Evolutionary conservation across 2,113 vertebrate species (phyloP).

Genomic region (Scartelaos histophorus): DNA sequence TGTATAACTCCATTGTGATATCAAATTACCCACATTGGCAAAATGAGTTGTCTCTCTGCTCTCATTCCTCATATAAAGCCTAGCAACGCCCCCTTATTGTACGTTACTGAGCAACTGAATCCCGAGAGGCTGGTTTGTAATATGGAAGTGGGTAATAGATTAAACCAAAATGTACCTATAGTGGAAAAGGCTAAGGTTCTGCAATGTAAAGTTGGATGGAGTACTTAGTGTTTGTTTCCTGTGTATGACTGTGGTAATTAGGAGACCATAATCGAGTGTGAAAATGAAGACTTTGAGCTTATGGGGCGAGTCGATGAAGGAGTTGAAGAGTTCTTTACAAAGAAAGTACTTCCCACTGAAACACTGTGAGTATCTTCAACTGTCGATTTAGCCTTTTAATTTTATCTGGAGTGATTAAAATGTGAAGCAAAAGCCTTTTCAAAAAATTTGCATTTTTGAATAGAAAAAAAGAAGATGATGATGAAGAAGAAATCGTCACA

Average conservation of each 20-base stretch:
- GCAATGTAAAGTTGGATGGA: conserved; percentile 55
- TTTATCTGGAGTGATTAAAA: neutral
- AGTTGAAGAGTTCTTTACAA: conserved; percentile 92
- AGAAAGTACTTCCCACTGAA: conserved; percentile 84
- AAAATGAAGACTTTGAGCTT: conserved; percentile 85
- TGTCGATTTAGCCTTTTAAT: conserved; percentile 7
- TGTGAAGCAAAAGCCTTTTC: neutral
- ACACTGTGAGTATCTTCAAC: conserved; percentile 79
- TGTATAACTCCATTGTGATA: conserved; percentile 38
- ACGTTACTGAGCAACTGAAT: conserved; percentile 70
- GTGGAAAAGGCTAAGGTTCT: conserved; percentile 54
- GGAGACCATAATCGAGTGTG: conserved; percentile 83
- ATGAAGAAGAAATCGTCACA: conserved; percentile 52
- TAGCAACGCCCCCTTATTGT: conserved; percentile 42
- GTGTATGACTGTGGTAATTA: conserved; percentile 53
- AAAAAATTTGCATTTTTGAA: conserved; percentile 12
- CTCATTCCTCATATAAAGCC: conserved; percentile 49
- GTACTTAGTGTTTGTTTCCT: conserved; percentile 21
- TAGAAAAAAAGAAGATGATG: conserved; percentile 63
- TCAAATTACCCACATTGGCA: conserved; percentile 48
- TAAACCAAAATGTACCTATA: conserved; percentile 61
- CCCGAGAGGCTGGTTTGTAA: conserved; percentile 51
- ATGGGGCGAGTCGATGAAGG: conserved; percentile 89
- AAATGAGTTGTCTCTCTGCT: conserved; percentile 53
- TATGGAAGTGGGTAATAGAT: conserved; percentile 47